These are phyloP conservation scores for Fabriciana adippe DNA, from an alignment of 2,888 invertebrate genomes.

Conservation along the genomic window DNA sequence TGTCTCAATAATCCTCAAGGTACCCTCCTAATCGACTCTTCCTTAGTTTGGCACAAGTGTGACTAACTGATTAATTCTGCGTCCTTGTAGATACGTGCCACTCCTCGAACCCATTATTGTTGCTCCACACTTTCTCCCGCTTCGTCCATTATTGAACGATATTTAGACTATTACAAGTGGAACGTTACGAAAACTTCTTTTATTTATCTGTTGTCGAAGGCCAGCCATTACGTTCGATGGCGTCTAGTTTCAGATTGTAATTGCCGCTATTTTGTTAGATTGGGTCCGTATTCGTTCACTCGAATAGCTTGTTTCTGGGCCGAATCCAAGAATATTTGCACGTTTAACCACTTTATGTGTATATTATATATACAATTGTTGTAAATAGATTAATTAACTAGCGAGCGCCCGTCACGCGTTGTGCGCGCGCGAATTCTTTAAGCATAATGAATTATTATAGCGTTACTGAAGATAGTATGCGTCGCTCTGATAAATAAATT, in stretches of 20 bases:
- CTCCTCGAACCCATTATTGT: slow-evolving; percentile 68
- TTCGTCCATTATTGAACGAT: slow-evolving; percentile 73
- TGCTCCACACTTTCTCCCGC: slow-evolving; percentile 66
- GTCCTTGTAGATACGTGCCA: slow-evolving; percentile 66
- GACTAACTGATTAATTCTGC: slow-evolving; percentile 81
- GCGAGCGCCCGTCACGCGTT: slow-evolving; percentile 51
- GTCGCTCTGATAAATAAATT: slow-evolving; percentile 42
- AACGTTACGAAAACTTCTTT: slow-evolving; percentile 52
- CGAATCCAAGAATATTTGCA: slow-evolving; percentile 47
- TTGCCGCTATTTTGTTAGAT: slow-evolving; percentile 73
- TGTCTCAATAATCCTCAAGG: slow-evolving; percentile 81
- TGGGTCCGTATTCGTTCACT: slow-evolving; percentile 64
- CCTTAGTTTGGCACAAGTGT: slow-evolving; percentile 78
- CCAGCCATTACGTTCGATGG: slow-evolving; percentile 61
- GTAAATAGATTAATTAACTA: slow-evolving; percentile 52
- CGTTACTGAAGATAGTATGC: slow-evolving; percentile 47
- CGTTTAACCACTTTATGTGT: slow-evolving; percentile 20
- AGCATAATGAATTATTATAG: slow-evolving; percentile 56
- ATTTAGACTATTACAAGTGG: slow-evolving; percentile 71
- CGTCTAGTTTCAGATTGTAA: slow-evolving; percentile 71
- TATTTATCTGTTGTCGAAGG: slow-evolving; percentile 72
- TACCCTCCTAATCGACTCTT: slow-evolving; percentile 80
- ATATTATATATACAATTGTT: slow-evolving; percentile 37
- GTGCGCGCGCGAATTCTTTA: slow-evolving; percentile 50
- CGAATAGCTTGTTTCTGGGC: slow-evolving; percentile 59